These are phyloP conservation scores for Actinemys pallida DNA, from an alignment of 2,113 vertebrate species.

Conservation along the genomic window DNA sequence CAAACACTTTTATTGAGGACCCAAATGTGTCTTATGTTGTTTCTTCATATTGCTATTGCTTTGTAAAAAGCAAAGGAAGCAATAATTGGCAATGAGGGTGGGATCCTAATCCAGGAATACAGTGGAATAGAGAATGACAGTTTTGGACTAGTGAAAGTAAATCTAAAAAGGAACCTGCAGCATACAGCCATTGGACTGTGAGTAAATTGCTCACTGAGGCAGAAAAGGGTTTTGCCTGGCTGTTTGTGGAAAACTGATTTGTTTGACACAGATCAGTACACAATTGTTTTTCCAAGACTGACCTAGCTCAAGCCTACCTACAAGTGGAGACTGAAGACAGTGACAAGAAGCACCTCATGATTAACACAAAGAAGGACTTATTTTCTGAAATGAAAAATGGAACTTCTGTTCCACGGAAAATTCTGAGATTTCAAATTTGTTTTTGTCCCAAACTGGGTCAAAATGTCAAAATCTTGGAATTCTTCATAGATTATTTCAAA, in stretches of 20 bases:
- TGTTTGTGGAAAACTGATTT: background rate
- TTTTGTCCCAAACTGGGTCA: background rate
- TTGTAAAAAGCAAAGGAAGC: background rate
- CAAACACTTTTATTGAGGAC: background rate
- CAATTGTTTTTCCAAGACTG: background rate
- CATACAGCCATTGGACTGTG: background rate
- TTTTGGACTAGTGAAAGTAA: background rate
- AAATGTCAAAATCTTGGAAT: background rate
- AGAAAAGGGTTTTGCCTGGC: background rate
- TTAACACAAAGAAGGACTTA: background rate
- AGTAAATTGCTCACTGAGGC: background rate
- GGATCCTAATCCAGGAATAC: background rate
- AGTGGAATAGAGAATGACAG: background rate
- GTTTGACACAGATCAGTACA: background rate
- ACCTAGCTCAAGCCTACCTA: background rate
- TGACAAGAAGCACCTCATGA: background rate
- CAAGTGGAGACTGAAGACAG: background rate
- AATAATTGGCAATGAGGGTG: background rate
- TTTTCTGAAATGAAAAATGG: background rate
- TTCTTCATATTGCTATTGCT: background rate
- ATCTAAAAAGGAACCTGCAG: background rate
- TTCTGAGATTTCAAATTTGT: background rate
- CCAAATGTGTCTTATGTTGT: background rate
- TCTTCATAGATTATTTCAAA: background rate
- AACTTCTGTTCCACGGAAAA: background rate